Evolutionary conservation across 2,797 vertebrate species (phyloP).

Genomic region (Phylloscopus collybita): DNA sequence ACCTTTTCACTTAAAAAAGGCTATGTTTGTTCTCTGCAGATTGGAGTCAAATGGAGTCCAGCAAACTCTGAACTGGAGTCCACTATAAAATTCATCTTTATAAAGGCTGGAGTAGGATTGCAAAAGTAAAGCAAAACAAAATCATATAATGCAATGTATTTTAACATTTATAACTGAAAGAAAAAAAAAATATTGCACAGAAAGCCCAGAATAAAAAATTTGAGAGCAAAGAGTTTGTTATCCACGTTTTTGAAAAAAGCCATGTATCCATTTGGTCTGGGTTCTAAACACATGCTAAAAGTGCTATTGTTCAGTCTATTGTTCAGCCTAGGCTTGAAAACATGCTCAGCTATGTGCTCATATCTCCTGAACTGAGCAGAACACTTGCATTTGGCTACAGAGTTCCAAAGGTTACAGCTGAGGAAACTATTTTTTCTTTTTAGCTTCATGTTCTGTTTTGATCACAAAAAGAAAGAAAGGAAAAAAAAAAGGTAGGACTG

Average conservation of each 20-base stretch:
- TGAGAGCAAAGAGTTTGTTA: background rate
- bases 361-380: background rate
- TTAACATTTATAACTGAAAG: background rate
- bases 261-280: background rate
- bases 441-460: background rate
- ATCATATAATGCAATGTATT: background rate
- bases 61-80: background rate
- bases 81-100: background rate
- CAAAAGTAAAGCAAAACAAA: background rate
- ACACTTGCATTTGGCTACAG: background rate
- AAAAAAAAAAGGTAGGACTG: background rate
- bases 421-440: background rate
- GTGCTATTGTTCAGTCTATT: background rate
- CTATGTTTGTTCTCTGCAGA: background rate
- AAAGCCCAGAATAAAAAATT: background rate
- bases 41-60: background rate
- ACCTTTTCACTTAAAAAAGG: background rate
- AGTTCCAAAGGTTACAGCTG: background rate
- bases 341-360: accelerated
- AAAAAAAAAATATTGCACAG: background rate
- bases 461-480: background rate
- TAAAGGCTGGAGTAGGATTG: background rate
- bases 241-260: background rate
- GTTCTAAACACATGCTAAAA: background rate
- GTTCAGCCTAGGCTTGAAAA: background rate